Conservation (phyloP, 2,888 invertebrate species). For the Anagyrus pseudococci region DNA sequence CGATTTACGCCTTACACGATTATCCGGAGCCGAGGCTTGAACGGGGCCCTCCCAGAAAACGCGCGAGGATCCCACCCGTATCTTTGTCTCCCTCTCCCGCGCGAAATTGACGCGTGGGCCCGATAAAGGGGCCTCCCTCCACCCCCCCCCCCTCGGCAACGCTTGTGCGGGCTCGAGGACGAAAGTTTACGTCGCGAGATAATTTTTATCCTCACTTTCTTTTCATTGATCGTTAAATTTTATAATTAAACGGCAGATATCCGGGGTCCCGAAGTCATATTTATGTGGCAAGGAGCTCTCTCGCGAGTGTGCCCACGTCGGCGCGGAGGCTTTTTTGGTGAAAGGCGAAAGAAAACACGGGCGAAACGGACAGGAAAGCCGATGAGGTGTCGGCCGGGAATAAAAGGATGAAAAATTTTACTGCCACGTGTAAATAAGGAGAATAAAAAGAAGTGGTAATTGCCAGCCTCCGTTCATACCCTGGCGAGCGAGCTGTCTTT, state of each 20-base stretch:
- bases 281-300: no score
- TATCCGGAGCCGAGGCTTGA: no score
- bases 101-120: not conserved
- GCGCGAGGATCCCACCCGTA: not conserved
- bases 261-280: constrained; percentile 19
- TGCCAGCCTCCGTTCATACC: no score
- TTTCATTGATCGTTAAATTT: constrained; percentile 28
- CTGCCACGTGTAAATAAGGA: no score
- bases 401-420: no score
- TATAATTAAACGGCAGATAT: constrained; percentile 35
- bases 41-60: not conserved
- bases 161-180: not conserved
- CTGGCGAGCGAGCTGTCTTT: no score
- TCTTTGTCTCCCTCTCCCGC: not conserved
- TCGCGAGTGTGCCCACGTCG: not conserved
- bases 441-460: no score
- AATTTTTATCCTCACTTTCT: constrained; percentile 35
- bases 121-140: not conserved
- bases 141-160: not conserved
- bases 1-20: no score
- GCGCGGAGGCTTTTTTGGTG: not conserved
- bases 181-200: not conserved
- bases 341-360: constrained; percentile 26
- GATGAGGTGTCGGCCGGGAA: constrained; percentile 17
- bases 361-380: constrained; percentile 13